Evolutionary conservation across 2,113 vertebrate species (phyloP), one percentile per base, ranked within the genome.

Genomic region (Sakesphorus luctuosus): DNA sequence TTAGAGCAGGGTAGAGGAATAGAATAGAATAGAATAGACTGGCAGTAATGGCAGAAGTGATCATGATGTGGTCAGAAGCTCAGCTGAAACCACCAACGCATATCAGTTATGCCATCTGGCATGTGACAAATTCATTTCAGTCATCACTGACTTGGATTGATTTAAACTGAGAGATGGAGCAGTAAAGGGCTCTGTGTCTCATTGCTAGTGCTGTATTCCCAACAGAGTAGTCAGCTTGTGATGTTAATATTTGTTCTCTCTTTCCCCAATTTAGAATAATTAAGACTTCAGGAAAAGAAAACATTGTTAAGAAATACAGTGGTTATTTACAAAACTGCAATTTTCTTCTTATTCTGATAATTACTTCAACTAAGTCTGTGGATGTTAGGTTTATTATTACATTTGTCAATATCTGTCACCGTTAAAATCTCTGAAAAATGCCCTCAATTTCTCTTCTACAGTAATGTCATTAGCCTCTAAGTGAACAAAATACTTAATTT

Each of bases 401-500:
- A 94, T 89, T 92, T 80, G 74, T 66, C 91, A 68, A 50, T 84
- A 80, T 80, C 74, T 71, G 91, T 74, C 63, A 69, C 65, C 71
- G 89, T 81, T 95, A 80, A 94, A 93, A 63, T 10, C n/a, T 74
- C 63, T 65, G 59, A 81, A 75, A 94, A 94, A 93, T 84, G 65
- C 7, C 53, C 66, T 93, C 47, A 36, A 71, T 94, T 90, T 90
- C 69, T 93, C 67, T 79, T 88, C 69, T 72, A 58, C 43, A 69
- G 36, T 91, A 95, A 96, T 89, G 66, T 91, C 77, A 91, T 97
- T 95, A 96, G 66, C 58, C 33, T 75, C 43, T 66, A 89, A 91
- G 73, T 71, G 86, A 94, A 75, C 36, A 89, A 89, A 94, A 93
- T 89, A 72, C 43, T 78, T 96, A 80, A 92, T 96, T 91, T 94